phyloP scores from a whole-genome alignment of 1,140 invertebrate genomes.

The fruit fly (Drosophila melanogaster) region Release_6_plus_ISO1_MT NT_037436.4:8281501-8282000 shows the following conservation, averaged over 20 bases:
- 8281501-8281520: constrained; percentile 31
- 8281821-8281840: constrained; percentile 35
- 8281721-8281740: constrained; percentile 57
- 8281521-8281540: constrained; percentile 6
- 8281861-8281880: constrained; percentile 58
- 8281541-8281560: constrained; percentile 15
- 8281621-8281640: constrained; percentile 59
- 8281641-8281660: constrained; percentile 73
- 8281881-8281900: constrained; percentile 83
- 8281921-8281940: constrained; percentile 39
- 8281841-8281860: constrained; percentile 62
- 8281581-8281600: constrained; percentile 65
- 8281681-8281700: constrained; percentile 82
- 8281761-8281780: constrained; percentile 82
- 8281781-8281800: constrained; percentile 69
- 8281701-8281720: constrained; percentile 50
- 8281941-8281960: constrained; percentile 39
- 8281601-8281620: constrained; percentile 65
- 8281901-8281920: constrained; percentile 42
- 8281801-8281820: constrained; percentile 48
- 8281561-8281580: constrained; percentile 26
- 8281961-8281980: constrained; percentile 71
- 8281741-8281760: constrained; percentile 53
- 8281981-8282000: constrained; percentile 22
- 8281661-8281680: constrained; percentile 52